Evolutionary conservation across 2,113 vertebrate species (phyloP).

Genomic region (Rhizomys pruinosus): DNA sequence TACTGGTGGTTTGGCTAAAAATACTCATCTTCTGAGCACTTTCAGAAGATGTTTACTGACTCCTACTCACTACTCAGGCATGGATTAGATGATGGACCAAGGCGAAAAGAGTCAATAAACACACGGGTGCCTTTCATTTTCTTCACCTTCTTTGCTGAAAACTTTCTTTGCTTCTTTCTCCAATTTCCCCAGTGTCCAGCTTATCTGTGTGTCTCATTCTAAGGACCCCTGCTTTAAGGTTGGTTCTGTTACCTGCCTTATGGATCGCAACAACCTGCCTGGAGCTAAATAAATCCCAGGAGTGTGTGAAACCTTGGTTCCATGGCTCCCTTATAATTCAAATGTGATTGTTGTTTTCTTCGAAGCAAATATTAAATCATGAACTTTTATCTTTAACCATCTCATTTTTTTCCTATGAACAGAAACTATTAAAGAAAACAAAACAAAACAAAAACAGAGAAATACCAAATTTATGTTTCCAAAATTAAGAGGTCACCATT

Average conservation of each 20-base stretch:
- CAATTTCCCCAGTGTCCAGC: not conserved
- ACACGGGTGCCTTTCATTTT: not conserved
- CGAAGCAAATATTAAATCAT: not conserved
- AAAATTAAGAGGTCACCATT: slow-evolving; percentile 45
- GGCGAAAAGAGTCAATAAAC: not conserved
- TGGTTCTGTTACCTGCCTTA: not conserved
- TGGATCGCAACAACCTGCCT: not conserved
- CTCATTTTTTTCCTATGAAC: slow-evolving; percentile 17
- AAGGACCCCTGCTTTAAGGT: not conserved
- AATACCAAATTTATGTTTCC: not conserved
- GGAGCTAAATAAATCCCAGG: not conserved
- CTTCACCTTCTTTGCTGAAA: not conserved
- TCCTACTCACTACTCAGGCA: not conserved
- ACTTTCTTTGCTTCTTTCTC: not conserved
- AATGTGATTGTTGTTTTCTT: not conserved
- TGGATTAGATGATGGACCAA: not conserved
- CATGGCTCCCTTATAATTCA: not conserved
- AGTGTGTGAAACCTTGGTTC: not conserved
- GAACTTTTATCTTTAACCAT: not conserved
- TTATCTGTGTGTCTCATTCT: not conserved
- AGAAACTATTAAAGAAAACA: slow-evolving; percentile 25
- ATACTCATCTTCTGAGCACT: not conserved
- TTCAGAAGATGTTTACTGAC: not conserved
- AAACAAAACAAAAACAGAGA: not conserved
- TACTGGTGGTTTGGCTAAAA: not conserved